Conservation (phyloP, 2,797 vertebrate species). For the Sebastolobus altivelis region DNA sequence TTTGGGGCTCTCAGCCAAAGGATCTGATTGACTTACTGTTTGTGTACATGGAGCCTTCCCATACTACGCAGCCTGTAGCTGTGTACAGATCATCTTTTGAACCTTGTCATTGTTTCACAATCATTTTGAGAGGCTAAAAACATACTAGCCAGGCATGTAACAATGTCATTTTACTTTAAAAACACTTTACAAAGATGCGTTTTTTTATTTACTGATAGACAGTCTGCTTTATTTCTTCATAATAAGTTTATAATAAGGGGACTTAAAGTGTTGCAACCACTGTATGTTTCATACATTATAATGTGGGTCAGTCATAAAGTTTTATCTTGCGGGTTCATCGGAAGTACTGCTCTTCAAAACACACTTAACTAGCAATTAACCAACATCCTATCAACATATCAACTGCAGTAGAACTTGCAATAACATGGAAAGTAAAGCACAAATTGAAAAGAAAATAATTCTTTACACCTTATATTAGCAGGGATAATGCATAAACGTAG, state of each 20-base stretch:
- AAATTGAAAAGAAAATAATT: background rate
- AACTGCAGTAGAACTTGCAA: background rate
- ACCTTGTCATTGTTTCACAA: background rate
- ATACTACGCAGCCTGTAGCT: background rate
- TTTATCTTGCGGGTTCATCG: background rate
- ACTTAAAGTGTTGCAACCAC: background rate
- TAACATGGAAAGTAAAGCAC: background rate
- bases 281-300: background rate
- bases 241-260: background rate
- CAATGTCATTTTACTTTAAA: background rate
- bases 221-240: background rate
- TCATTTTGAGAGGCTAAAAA: conserved; percentile 1
- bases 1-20: conserved; percentile 40
- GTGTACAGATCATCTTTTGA: background rate
- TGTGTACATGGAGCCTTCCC: conserved; percentile 27
- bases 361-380: background rate
- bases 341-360: conserved; percentile 1
- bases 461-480: background rate
- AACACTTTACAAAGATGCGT: background rate
- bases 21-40: conserved; percentile 34
- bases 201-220: background rate
- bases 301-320: background rate
- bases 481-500: background rate
- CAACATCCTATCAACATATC: background rate
- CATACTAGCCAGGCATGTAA: background rate